Evolutionary conservation across 2,797 vertebrate genomes (phyloP).

Genomic region (Choloepus didactylus): DNA sequence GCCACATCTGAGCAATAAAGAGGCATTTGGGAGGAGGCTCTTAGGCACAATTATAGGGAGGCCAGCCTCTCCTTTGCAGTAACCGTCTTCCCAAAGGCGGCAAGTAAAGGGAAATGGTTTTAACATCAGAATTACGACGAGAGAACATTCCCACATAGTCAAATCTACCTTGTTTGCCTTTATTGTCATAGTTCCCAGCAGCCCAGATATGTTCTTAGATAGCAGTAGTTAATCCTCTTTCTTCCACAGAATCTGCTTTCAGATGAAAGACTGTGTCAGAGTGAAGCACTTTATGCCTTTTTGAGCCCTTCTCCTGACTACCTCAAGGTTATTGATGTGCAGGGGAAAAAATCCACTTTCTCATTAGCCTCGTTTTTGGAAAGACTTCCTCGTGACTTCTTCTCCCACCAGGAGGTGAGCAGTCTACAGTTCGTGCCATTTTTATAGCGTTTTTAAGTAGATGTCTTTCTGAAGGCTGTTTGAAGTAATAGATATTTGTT

Average conservation of each 20-base stretch:
- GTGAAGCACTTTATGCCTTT: slow-evolving; percentile 98
- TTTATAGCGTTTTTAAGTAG: background rate
- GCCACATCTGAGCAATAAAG: too few relatives aligned
- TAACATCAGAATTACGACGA: background rate
- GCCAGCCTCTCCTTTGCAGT: too few relatives aligned
- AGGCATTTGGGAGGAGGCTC: too few relatives aligned
- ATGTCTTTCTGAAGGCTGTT: slow-evolving; percentile 32
- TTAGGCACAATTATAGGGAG: too few relatives aligned
- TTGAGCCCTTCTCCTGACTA: slow-evolving; percentile 98
- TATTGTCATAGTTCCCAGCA: background rate
- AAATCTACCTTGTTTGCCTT: too few relatives aligned
- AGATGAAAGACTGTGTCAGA: slow-evolving; percentile 97
- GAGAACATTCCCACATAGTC: background rate
- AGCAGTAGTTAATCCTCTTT: slow-evolving; percentile 49
- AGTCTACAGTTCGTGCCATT: background rate
- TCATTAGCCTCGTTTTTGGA: slow-evolving; percentile 98
- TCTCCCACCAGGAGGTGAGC: slow-evolving; percentile 96
- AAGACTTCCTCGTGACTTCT: slow-evolving; percentile 97
- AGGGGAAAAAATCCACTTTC: slow-evolving; percentile 93
- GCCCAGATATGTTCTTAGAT: fast-evolving
- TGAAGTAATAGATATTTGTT: background rate
- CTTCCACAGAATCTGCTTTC: slow-evolving; percentile 91
- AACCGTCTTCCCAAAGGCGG: too few relatives aligned
- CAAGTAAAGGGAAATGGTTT: background rate
- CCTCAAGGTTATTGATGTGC: slow-evolving; percentile 91